Conservation (phyloP, 2,797 vertebrate genomes). For the Saguinus oedipus region DNA sequence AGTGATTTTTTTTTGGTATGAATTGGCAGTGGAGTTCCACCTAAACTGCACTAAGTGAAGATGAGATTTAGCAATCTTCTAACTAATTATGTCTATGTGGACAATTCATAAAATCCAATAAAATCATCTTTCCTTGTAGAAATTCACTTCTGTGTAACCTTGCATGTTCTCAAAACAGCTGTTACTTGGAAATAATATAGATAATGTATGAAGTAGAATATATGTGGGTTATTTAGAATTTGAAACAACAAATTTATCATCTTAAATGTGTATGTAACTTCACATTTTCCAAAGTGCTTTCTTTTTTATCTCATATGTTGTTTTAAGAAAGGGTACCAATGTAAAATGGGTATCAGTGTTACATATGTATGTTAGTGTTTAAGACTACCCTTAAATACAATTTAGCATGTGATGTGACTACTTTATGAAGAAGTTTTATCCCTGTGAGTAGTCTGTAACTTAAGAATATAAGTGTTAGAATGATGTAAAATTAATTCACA, state of each 20-base stretch:
- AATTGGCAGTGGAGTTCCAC: constrained; percentile 43
- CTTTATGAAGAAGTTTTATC: neutral
- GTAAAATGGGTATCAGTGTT: neutral
- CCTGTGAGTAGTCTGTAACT: neutral
- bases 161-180: neutral
- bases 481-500: neutral
- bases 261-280: neutral
- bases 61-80: constrained; percentile 25
- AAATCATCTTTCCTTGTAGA: constrained; percentile 14
- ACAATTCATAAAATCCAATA: constrained; percentile 33
- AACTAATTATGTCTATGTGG: constrained; percentile 15
- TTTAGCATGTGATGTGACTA: neutral
- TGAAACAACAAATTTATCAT: neutral
- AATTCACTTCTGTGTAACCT: constrained; percentile 30
- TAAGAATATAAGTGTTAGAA: neutral
- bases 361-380: neutral
- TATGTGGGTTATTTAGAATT: neutral
- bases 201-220: neutral
- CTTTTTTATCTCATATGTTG: neutral
- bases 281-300: neutral
- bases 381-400: neutral
- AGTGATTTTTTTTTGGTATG: neutral
- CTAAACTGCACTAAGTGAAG: neutral
- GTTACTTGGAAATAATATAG: neutral
- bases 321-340: neutral